Evolutionary conservation across 2,888 invertebrate species (phyloP).

Genomic region (Caenorhabditis macrosperma): DNA sequence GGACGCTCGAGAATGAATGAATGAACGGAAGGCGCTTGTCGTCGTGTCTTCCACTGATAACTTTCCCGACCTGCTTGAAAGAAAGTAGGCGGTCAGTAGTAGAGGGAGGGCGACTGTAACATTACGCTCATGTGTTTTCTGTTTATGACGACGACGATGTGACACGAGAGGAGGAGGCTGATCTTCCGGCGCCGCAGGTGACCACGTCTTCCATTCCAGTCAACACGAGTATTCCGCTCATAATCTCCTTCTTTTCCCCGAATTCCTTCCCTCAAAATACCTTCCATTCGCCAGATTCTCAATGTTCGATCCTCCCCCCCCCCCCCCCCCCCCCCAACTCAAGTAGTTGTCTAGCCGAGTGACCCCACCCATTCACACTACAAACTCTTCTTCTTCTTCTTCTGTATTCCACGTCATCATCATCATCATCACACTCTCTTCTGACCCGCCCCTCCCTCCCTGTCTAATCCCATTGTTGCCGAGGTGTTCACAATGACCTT

Average conservation of each 20-base stretch:
- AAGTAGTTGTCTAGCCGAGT: no score
- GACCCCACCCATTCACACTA: no score
- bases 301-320: no score
- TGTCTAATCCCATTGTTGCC: conserved; percentile 29
- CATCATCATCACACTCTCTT: not conserved
- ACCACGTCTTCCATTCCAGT: conserved; percentile 2
- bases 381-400: not conserved
- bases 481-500: conserved; percentile 17
- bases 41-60: conserved; percentile 4
- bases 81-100: conserved; percentile 13
- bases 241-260: conserved; percentile 1
- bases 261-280: not conserved
- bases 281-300: not conserved
- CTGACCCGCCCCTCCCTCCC: not conserved
- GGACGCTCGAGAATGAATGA: conserved; percentile 20
- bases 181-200: conserved; percentile 12
- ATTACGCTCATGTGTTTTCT: conserved; percentile 24
- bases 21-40: conserved; percentile 30
- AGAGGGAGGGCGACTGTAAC: conserved; percentile 18
- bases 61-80: conserved; percentile 16
- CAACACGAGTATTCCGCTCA: conserved; percentile 4
- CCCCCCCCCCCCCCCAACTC: no score
- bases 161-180: conserved; percentile 6
- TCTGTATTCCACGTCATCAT: not conserved
- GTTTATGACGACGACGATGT: conserved; percentile 42